These are phyloP conservation scores for Deroplatys truncata DNA, from an alignment of 2,888 invertebrate species.

Conservation along the genomic window DNA sequence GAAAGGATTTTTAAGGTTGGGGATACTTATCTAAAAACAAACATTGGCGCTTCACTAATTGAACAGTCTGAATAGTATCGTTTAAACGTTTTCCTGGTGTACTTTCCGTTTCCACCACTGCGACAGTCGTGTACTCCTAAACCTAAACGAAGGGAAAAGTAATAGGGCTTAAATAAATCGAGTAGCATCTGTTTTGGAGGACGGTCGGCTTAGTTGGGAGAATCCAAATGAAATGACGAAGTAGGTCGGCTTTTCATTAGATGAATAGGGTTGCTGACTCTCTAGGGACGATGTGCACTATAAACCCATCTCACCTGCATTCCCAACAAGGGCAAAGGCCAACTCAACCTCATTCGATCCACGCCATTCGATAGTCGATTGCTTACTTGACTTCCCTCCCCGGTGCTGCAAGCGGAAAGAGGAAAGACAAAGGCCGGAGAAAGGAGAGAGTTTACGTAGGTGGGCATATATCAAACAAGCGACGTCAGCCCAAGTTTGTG, in stretches of 20 bases:
- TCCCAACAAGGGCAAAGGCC: not conserved
- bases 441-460: not conserved
- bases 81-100: no score
- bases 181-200: no score
- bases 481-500: not conserved
- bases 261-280: not conserved
- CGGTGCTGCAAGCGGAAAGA: not conserved
- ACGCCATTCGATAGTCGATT: not conserved
- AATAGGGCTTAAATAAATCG: no score
- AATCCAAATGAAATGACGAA: not conserved
- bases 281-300: not conserved
- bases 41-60: no score
- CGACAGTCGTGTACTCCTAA: no score
- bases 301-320: not conserved
- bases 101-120: no score
- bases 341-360: not conserved
- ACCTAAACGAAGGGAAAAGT: no score
- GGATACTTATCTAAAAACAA: no score
- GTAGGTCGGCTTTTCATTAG: not conserved
- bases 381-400: not conserved
- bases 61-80: no score
- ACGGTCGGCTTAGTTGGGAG: not conserved
- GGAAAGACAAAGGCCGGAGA: not conserved
- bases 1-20: no score
- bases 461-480: not conserved